Conservation (phyloP, 2,888 invertebrate genomes). For the Thymelicus lineola region DNA sequence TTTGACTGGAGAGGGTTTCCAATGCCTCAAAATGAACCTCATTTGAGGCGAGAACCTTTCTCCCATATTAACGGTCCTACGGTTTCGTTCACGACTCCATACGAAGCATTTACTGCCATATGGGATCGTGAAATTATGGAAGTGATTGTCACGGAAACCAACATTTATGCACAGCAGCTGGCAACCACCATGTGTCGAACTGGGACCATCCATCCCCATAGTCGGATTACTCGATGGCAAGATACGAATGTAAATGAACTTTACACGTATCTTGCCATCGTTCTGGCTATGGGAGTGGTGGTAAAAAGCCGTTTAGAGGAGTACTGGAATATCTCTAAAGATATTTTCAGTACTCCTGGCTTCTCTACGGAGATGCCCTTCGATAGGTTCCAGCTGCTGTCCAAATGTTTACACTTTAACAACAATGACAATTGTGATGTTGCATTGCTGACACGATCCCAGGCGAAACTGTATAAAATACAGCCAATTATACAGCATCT, state of each 20-base stretch:
- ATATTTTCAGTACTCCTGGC: slow-evolving; percentile 29
- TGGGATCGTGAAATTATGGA: slow-evolving; percentile 31
- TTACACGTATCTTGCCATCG: slow-evolving; percentile 35
- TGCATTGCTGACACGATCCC: neutral
- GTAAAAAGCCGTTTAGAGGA: slow-evolving; percentile 23
- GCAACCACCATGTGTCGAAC: neutral
- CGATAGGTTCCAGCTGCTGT: neutral
- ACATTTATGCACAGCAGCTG: slow-evolving; percentile 41
- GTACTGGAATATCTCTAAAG: slow-evolving; percentile 34
- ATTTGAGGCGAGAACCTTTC: slow-evolving; percentile 12
- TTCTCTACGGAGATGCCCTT: slow-evolving; percentile 27
- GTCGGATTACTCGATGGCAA: slow-evolving; percentile 2
- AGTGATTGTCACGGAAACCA: slow-evolving; percentile 37
- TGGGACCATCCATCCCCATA: slow-evolving; percentile 24
- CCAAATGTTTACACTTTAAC: slow-evolving; percentile 41
- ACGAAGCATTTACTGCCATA: neutral
- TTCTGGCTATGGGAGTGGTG: slow-evolving; percentile 32
- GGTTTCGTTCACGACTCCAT: slow-evolving; percentile 24
- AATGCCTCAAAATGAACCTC: slow-evolving; percentile 6
- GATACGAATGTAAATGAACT: slow-evolving; percentile 6
- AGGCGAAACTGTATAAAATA: slow-evolving; percentile 40
- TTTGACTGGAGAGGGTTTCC: slow-evolving; percentile 12
- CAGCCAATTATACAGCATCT: slow-evolving; percentile 39
- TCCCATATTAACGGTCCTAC: slow-evolving; percentile 31
- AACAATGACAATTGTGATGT: slow-evolving; percentile 24